These are phyloP conservation scores for Addax nasomaculatus DNA, from an alignment of 2,113 vertebrate genomes.

Conservation along the genomic window DNA sequence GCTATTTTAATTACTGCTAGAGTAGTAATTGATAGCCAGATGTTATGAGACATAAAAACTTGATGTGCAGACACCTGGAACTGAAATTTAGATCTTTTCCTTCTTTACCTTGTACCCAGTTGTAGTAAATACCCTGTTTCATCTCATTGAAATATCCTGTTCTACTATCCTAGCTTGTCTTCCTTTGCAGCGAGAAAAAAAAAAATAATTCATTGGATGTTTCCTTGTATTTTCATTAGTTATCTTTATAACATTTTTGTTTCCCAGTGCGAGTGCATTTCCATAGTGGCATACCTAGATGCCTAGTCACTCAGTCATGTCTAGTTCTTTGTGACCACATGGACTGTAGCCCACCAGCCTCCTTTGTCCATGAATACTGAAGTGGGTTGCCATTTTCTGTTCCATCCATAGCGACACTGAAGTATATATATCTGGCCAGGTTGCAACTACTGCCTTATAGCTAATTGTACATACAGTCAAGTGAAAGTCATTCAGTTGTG, in stretches of 20 bases:
- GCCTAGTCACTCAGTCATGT: background rate
- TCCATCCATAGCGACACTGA: background rate
- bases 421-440: too few species aligned
- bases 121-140: background rate
- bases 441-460: background rate
- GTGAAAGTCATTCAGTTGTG: background rate
- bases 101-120: accelerated
- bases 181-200: background rate
- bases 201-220: background rate
- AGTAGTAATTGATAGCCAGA: background rate
- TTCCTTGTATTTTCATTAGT: background rate
- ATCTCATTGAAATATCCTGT: background rate
- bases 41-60: background rate
- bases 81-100: background rate
- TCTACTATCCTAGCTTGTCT: background rate
- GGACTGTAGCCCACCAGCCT: background rate
- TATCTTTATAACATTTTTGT: background rate
- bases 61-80: background rate
- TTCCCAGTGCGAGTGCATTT: background rate
- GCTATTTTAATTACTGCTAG: background rate
- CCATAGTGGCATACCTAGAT: background rate
- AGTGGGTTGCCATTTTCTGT: background rate
- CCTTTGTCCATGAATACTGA: background rate
- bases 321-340: background rate
- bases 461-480: background rate